phyloP scores from a whole-genome alignment of 1,140 invertebrate genomes.

The Scaptodrosophila lebanonensis region DNA sequence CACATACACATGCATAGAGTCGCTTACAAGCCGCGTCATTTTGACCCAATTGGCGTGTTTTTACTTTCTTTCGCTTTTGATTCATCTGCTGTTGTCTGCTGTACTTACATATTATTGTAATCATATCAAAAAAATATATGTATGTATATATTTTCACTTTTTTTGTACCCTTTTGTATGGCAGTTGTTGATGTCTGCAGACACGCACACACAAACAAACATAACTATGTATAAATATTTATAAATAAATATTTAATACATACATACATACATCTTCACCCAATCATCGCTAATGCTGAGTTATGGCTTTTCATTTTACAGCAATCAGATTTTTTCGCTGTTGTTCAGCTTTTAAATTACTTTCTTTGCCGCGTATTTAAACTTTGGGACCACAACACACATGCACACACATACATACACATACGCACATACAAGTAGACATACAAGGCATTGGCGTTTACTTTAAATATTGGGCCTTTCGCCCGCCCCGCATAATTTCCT shows the following conservation, averaged over 20 bases:
- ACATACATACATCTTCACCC: no score
- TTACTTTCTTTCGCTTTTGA: conserved; percentile 67
- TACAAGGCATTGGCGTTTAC: no score
- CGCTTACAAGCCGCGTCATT: conserved; percentile 42
- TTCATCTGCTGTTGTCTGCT: conserved; percentile 12
- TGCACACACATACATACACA: no score
- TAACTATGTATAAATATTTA: no score
- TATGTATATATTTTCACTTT: conserved; percentile 69
- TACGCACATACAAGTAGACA: no score
- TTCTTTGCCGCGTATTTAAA: conserved; percentile 47
- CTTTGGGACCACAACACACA: no score
- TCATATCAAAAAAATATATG: conserved; percentile 16
- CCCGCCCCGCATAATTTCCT: conserved; percentile 49
- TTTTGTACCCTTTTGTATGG: conserved; percentile 33
- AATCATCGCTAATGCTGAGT: not conserved
- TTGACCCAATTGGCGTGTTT: conserved; percentile 68
- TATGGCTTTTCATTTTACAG: conserved; percentile 2
- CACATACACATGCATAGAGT: conserved; percentile 1
- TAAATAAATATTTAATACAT: no score
- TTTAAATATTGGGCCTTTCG: conserved; percentile 41
- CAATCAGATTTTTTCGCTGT: conserved; percentile 4
- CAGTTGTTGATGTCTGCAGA: no score
- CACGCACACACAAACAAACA: no score
- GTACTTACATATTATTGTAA: conserved; percentile 14
- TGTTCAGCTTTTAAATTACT: conserved; percentile 43